Evolutionary conservation across 2,888 invertebrate genomes (phyloP), one percentile per base, ranked within the genome.

Genomic region (Tenthredo amoena): DNA sequence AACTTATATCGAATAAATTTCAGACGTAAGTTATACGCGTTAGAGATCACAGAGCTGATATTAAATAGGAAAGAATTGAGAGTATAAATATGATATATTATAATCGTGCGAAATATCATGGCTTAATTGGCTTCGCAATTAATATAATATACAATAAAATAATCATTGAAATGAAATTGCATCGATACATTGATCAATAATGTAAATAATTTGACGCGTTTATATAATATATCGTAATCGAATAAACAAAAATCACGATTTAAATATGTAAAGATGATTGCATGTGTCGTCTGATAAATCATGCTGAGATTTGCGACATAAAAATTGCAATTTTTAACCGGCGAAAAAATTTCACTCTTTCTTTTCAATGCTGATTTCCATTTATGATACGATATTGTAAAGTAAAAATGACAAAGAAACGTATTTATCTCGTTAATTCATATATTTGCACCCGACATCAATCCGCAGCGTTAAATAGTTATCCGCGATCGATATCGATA

Each of bases 111-210:
- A n/a, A n/a, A 55, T 55, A 55, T 55, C 47, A 55, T 55, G 55
- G 55, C n/a, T 55, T 55, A n/a, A 55, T 55, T n/a, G 55, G 55
- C 55, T 55, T 55, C n/a, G 55, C n/a, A n/a, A n/a, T n/a, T n/a
- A n/a, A n/a, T 55, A 55, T 26, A 26, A 26, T 26, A 55, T 55
- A 55, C n/a, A n/a, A 55, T 55, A n/a, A 55, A 55, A 7, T 18
- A 31, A 68, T 68, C 31, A 34, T 68, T 68, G 12, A 68, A 68
- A 68, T 12, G n/a, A 55, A 55, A n/a, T 55, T 55, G 55, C 55
- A 55, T 55, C 55, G 55, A 55, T 55, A 55, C 55, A 55, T 50
- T 55, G n/a, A n/a, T 55, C 1, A 55, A 55, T 55, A 55, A 55
- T 55, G 55, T 55, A 55, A 55, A 55, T 55, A 55, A 55, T 55